Evolutionary conservation across 2,888 invertebrate genomes (phyloP).

Genomic region (Ophioninae sp.): DNA sequence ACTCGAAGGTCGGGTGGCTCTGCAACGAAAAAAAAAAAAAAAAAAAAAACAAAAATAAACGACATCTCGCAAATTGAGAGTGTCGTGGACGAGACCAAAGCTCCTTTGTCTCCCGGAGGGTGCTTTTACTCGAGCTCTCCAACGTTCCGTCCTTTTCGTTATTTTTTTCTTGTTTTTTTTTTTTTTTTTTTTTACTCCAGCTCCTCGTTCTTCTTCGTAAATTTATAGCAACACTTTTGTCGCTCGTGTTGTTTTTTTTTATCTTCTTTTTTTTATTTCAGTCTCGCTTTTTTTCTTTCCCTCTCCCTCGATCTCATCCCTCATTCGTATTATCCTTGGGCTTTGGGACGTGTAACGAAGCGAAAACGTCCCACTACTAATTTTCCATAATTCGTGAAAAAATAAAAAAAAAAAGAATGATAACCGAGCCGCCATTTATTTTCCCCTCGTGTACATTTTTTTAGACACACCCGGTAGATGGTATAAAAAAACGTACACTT

Average conservation of each 20-base stretch:
- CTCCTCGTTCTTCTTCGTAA: constrained; percentile 46
- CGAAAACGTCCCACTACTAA: constrained; percentile 75
- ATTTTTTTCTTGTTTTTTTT: constrained; percentile 25
- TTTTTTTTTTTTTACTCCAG: not conserved
- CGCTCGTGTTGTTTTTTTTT: constrained; percentile 49
- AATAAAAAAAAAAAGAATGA: constrained; percentile 33
- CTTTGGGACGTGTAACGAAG: constrained; percentile 71
- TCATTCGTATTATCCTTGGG: constrained; percentile 35
- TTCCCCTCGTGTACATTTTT: no score
- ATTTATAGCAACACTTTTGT: constrained; percentile 61
- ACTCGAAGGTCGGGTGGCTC: constrained; percentile 18
- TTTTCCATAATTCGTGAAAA: constrained; percentile 77
- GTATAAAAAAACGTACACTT: no score
- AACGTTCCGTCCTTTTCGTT: constrained; percentile 13
- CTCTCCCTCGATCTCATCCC: constrained; percentile 31
- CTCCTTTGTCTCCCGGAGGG: constrained; percentile 70
- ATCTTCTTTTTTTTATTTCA: constrained; percentile 54
- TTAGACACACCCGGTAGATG: no score
- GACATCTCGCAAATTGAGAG: constrained; percentile 71
- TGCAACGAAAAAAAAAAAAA: constrained; percentile 34
- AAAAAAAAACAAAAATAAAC: constrained; percentile 47
- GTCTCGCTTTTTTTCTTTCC: constrained; percentile 53
- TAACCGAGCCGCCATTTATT: no score
- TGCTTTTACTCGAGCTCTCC: constrained; percentile 49
- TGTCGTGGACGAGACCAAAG: constrained; percentile 73